Evolutionary conservation across 2,888 invertebrate species (phyloP).

Genomic region (Marronus borbonicus): DNA sequence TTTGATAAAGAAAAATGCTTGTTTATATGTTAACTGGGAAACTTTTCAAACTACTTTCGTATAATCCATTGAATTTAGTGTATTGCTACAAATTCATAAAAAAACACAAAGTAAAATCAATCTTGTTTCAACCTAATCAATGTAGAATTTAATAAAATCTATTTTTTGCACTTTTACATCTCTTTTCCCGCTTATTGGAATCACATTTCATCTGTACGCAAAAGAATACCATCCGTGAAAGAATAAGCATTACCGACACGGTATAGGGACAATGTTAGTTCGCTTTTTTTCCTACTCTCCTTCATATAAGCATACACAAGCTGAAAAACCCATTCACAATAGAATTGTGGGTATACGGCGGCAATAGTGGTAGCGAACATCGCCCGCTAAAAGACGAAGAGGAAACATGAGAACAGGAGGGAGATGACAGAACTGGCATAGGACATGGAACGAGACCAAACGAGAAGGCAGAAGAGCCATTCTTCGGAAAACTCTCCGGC

Average conservation of each 20-base stretch:
- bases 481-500: constrained; percentile 70
- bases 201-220: neutral
- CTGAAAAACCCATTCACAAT: constrained; percentile 36
- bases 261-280: constrained; percentile 18
- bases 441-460: constrained; percentile 39
- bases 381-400: constrained; percentile 2
- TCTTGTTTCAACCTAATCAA: no score
- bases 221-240: neutral
- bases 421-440: constrained; percentile 1
- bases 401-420: constrained; percentile 7
- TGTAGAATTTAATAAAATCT: no score
- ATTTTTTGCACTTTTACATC: no score
- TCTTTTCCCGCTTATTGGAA: no score
- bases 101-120: no score
- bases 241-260: neutral
- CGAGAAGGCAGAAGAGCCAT: constrained; percentile 64
- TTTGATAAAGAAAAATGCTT: no score
- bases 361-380: neutral
- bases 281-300: neutral
- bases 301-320: constrained; percentile 4
- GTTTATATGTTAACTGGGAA: no score
- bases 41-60: no score
- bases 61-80: no score
- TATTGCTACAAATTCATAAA: no score
- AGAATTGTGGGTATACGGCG: constrained; percentile 21